Percentiles rank a stretch among this genome's conserved stretches.
Conservation (phyloP, 2,797 vertebrate species). For the Bovichtus variegatus region DNA sequence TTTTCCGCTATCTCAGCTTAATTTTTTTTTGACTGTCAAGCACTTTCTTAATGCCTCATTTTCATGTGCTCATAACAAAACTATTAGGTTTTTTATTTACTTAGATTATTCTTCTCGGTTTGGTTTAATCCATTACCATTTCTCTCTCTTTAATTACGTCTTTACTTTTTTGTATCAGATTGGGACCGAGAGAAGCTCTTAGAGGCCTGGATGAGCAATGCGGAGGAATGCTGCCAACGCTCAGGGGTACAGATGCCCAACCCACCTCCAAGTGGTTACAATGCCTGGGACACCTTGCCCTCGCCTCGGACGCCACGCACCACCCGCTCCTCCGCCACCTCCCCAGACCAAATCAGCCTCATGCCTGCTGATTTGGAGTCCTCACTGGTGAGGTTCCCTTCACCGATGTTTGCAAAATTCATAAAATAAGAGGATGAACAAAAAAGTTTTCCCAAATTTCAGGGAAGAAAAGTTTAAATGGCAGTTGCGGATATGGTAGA, state of each 20-base stretch:
- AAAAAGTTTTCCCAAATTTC: not conserved
- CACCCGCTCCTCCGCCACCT: constrained; percentile 93
- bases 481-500: not conserved
- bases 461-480: constrained; percentile 5
- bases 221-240: constrained; percentile 96
- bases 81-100: not conserved
- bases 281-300: constrained; percentile 97
- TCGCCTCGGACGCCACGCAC: constrained; percentile 95
- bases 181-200: constrained; percentile 99
- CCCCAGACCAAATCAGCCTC: constrained; percentile 95
- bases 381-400: constrained; percentile 86
- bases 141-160: not conserved
- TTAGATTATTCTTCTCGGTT: not conserved
- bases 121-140: not conserved
- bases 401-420: not conserved
- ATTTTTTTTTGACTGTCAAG: constrained; percentile 1
- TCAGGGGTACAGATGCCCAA: constrained; percentile 98
- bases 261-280: constrained; percentile 95
- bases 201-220: constrained; percentile 98
- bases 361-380: constrained; percentile 91
- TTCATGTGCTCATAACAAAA: not conserved
- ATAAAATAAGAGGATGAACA: not conserved
- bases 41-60: not conserved
- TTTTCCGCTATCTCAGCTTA: not conserved
- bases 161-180: constrained; percentile 80